phyloP scores from a whole-genome alignment of 2,888 invertebrate species.

The Coecobrya sp. region DNA sequence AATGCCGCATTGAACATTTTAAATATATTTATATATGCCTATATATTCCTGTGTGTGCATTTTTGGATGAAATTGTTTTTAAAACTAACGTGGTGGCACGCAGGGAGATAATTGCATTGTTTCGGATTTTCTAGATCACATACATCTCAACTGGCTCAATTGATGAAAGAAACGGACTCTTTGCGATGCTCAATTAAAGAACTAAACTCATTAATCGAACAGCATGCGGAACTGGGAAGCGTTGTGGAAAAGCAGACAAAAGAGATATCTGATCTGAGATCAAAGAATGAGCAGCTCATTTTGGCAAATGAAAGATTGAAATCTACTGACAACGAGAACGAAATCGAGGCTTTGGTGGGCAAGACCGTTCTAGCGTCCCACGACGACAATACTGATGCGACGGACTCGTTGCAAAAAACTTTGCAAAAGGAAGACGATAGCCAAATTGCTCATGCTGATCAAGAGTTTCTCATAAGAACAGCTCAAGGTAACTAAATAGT shows the following conservation, averaged over 20 bases:
- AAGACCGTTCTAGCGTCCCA: not conserved
- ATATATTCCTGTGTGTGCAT: not conserved
- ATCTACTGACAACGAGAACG: constrained; percentile 25
- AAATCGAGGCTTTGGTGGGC: not conserved
- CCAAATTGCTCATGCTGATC: constrained; percentile 21
- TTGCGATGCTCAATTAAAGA: constrained; percentile 71
- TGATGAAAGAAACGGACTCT: constrained; percentile 72
- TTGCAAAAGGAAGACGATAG: not conserved
- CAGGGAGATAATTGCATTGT: constrained; percentile 21
- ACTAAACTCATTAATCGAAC: constrained; percentile 71
- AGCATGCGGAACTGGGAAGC: constrained; percentile 77
- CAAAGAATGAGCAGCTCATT: constrained; percentile 65
- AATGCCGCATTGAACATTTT: not conserved
- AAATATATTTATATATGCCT: not conserved
- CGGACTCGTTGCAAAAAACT: constrained; percentile 12
- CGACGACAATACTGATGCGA: not conserved
- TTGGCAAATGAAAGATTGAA: constrained; percentile 62
- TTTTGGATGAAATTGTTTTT: not conserved
- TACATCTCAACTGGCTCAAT: constrained; percentile 17
- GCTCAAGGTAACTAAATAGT: constrained; percentile 69
- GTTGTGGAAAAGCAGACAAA: constrained; percentile 73
- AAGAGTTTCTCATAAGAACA: constrained; percentile 27
- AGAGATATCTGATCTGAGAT: constrained; percentile 70
- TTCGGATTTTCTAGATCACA: constrained; percentile 47
- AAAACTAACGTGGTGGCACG: not conserved